phyloP scores from a whole-genome alignment of 2,888 invertebrate genomes.

The Punctoribates punctum region DNA sequence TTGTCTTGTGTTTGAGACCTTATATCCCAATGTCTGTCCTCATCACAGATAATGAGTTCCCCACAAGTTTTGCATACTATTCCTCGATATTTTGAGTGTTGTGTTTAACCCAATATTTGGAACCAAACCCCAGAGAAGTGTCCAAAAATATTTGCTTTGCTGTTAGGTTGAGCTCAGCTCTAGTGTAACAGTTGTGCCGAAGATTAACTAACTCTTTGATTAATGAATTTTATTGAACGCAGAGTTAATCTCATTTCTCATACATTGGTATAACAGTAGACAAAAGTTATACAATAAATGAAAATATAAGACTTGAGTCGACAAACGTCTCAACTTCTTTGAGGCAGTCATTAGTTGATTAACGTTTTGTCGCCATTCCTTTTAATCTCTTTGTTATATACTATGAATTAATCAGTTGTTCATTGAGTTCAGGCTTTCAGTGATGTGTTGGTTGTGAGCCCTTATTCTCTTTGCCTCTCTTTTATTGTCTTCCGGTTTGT shows the following conservation, averaged over 20 bases:
- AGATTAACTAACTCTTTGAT: background rate
- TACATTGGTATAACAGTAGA: background rate
- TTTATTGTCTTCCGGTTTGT: conserved; percentile 1
- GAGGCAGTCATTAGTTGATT: background rate
- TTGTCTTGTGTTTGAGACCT: too few species aligned
- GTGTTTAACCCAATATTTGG: background rate
- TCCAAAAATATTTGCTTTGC: conserved; percentile 10
- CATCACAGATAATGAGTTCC: too few species aligned
- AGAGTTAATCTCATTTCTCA: conserved; percentile 6
- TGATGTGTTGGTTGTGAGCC: background rate
- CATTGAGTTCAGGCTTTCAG: background rate
- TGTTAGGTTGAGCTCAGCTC: background rate
- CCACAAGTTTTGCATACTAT: background rate
- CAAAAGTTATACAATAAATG: background rate
- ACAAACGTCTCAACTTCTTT: background rate
- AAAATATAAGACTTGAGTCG: background rate
- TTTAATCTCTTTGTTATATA: background rate
- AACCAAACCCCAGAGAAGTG: background rate
- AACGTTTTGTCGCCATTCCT: background rate
- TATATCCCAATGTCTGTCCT: too few species aligned
- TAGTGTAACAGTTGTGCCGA: background rate
- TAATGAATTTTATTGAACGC: conserved; percentile 5
- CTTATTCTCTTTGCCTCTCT: background rate
- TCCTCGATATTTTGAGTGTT: background rate
- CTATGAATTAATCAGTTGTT: background rate